phyloP scores from a whole-genome alignment of 2,113 vertebrate genomes.

The Gymnorhina tibicen region DNA sequence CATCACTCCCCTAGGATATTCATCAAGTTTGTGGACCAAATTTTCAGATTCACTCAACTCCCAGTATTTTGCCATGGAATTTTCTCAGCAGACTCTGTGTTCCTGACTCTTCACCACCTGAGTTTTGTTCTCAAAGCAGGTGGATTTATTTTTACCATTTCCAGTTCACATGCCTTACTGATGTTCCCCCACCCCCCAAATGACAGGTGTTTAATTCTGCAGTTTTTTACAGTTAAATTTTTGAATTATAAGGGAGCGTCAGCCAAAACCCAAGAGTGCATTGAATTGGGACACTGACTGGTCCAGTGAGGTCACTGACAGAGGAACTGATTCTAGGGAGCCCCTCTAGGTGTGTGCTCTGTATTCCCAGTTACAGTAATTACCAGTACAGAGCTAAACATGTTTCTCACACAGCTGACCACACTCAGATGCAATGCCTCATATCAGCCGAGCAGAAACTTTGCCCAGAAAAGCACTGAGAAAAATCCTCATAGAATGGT shows the following conservation, averaged over 20 bases:
- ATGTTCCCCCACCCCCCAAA: background rate
- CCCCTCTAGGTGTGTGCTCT: background rate
- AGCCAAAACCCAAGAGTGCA: background rate
- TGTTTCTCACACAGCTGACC: background rate
- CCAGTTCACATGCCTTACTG: background rate
- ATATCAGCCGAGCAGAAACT: background rate
- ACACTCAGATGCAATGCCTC: background rate
- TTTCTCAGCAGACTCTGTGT: background rate
- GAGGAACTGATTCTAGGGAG: background rate
- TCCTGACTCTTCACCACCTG: background rate
- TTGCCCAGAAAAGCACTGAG: background rate
- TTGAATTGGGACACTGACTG: background rate
- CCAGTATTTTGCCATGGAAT: background rate
- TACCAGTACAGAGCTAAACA: background rate
- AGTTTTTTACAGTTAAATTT: background rate
- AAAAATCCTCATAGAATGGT: background rate
- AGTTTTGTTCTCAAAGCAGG: background rate
- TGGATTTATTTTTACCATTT: background rate
- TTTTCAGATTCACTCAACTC: background rate
- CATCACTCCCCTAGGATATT: too few species aligned
- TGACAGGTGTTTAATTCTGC: accelerated
- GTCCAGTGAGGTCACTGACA: background rate
- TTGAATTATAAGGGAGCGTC: background rate
- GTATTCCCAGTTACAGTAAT: background rate
- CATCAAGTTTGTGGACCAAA: accelerated